Conservation (phyloP, 2,113 vertebrate species). For the Pygoscelis antarcticus region DNA sequence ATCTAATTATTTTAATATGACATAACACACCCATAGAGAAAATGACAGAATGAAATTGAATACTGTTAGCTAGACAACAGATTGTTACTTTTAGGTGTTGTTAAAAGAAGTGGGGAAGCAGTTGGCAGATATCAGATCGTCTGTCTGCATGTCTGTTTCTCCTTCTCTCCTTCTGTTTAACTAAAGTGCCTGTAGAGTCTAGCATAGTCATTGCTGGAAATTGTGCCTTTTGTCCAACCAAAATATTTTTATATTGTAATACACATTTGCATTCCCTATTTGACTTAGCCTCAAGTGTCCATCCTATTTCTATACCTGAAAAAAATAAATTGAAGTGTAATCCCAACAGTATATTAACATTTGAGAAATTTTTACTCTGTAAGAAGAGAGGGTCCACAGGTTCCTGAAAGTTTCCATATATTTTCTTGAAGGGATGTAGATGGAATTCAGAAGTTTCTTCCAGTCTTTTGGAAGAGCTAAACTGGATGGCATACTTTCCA, state of each 20-base stretch:
- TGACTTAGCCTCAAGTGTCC: not conserved
- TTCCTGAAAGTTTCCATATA: not conserved
- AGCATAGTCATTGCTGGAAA: not conserved
- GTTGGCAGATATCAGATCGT: slow-evolving; percentile 15
- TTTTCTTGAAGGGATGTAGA: not conserved
- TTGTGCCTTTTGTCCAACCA: not conserved
- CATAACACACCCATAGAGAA: not conserved
- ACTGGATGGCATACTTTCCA: not conserved
- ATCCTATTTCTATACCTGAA: not conserved
- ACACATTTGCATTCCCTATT: not conserved
- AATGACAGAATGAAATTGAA: not conserved
- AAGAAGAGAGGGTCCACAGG: not conserved
- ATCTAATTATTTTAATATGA: not conserved
- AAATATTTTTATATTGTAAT: not conserved
- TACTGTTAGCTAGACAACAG: slow-evolving; percentile 16
- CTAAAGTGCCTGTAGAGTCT: not conserved
- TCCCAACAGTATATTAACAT: not conserved
- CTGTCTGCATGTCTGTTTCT: slow-evolving; percentile 41
- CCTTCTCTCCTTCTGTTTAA: slow-evolving; percentile 1
- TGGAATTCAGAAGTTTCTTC: not conserved
- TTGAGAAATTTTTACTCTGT: not conserved
- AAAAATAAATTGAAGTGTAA: not conserved
- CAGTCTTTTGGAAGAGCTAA: not conserved
- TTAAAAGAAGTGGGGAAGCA: slow-evolving; percentile 30
- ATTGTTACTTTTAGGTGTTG: slow-evolving; percentile 43